Base-by-base conservation (phyloP, 2,113 vertebrate genomes). In the Syrrhaptes paradoxus region DNA sequence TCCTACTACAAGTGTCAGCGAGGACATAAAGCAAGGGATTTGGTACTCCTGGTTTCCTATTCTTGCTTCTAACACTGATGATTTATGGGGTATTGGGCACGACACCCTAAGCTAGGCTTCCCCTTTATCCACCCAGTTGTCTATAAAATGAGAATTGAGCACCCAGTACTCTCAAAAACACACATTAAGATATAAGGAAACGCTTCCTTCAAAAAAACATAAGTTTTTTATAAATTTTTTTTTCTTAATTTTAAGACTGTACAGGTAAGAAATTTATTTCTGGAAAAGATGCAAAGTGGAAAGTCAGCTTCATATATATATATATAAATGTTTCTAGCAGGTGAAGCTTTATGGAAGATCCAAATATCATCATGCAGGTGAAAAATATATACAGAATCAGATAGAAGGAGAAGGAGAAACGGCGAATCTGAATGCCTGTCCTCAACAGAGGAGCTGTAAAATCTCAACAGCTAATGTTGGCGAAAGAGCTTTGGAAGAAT, bases 391-490 rank as follows among this genome's bases (percentile, higher is more conserved):
- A 32, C 28, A 74, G 28, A 67, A 38, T 34, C 12, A 45, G 67
- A 87, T 32, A 87, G 4, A 2, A 8, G 7, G 11, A 88, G 52
- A 81, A 77, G 55, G 4, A 94, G 68, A 80, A 90, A 86, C 2
- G 3, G n/a, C 38, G 75, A 49, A 83, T 66, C 45, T 17, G 19
- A 93, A 90, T 84, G 34, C 25, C 28, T 80, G 25, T 18, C 31
- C 52, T 68, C 52, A 73, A 51, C 76, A 86, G 76, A 86, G 68
- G 82, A 67, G 55, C 48, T 83, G 55, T 67, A 72, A 94, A 31
- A 36, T 84, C 58, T 90, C 73, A 93, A 51, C 83, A 72, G 76
- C 82, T 96, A 92, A 84, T 94, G 76, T 96, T 95, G 62, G 61
- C 93, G 65, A 62, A 96, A 92, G 79, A 81, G n/a, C 88, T 90